Base-by-base conservation (phyloP, 2,113 vertebrate genomes). In the Nannospalax galili region DNA sequence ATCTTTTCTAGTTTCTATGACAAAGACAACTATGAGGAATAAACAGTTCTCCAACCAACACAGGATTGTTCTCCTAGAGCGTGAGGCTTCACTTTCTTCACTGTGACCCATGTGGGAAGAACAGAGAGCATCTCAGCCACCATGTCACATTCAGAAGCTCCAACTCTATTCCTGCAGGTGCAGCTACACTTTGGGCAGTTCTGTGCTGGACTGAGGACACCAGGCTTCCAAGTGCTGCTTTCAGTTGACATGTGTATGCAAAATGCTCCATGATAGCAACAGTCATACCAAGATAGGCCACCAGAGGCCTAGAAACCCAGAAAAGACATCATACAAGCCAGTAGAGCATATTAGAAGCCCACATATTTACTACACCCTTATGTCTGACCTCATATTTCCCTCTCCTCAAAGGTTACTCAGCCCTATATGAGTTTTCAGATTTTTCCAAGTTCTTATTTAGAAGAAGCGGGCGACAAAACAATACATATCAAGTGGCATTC, bases 1-100 rank as follows among this genome's bases (percentile, higher is more conserved):
- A 94, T 80, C 52, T 60, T 70, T 56, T 86, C 92, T 95, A 81
- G 96, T 77, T 91, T 91, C 60, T 60, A 48, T 35, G 56, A 82
- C 17, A 52, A 84, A 97, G 91, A 64, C 79, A 94, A 58, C 82
- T 91, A 89, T 69, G 77, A 93, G 93, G 88, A 97, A 96, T 77
- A 88, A 96, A 69, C 3, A 64, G 4, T 40, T 96, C 8, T 58
- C 58, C 15, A 35, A 94, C 48, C 95, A 96, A 97, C 35, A 22
- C 0, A 19, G 92, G 64, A 89, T 45, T 92, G 12, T 93, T 91
- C 10, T 37, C 58, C 81, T 85, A 32, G 26, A 79, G 81, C 91
- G 28, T 52, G 70, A 77, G 73, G 73, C n/a, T 56, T 26, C 58
- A 2, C 1, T 26, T 90, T 67, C 90, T 87, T 80, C 35, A 77